Conservation (phyloP, 2,113 vertebrate genomes). For the Cisticola juncidis region DNA sequence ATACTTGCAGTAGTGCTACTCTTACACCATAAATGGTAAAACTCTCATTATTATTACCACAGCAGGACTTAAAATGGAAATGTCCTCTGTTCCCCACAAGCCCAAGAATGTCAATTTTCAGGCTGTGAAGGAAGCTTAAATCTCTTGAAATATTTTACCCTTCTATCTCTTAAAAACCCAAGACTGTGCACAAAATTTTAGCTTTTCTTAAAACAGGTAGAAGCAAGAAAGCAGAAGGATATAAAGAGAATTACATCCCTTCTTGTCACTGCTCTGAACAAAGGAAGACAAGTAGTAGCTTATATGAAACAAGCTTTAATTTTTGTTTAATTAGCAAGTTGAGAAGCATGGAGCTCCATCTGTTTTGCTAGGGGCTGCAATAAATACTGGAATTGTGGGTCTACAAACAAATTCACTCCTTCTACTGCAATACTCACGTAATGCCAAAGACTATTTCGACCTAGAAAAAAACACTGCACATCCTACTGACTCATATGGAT, state of each 20-base stretch:
- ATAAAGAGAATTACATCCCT: background rate
- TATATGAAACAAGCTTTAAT: background rate
- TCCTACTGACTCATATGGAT: background rate
- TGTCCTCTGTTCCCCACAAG: background rate
- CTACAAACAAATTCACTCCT: background rate
- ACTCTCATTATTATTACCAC: background rate
- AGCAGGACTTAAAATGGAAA: background rate
- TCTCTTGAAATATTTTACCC: background rate
- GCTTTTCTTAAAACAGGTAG: background rate
- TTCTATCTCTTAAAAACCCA: background rate
- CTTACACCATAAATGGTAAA: background rate
- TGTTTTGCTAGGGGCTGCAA: background rate
- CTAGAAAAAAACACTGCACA: accelerated
- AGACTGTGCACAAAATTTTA: background rate
- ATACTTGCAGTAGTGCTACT: background rate
- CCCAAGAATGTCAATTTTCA: background rate
- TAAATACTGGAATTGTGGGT: background rate
- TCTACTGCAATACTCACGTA: background rate
- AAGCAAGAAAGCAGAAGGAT: background rate
- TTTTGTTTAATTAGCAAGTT: background rate
- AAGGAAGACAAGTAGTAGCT: background rate
- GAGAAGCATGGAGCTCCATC: background rate
- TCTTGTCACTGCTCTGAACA: background rate
- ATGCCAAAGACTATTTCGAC: background rate
- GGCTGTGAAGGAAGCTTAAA: background rate